phyloP scores from a whole-genome alignment of 23 tunicate species.

The Oikopleura vanhoeffeni region DNA sequence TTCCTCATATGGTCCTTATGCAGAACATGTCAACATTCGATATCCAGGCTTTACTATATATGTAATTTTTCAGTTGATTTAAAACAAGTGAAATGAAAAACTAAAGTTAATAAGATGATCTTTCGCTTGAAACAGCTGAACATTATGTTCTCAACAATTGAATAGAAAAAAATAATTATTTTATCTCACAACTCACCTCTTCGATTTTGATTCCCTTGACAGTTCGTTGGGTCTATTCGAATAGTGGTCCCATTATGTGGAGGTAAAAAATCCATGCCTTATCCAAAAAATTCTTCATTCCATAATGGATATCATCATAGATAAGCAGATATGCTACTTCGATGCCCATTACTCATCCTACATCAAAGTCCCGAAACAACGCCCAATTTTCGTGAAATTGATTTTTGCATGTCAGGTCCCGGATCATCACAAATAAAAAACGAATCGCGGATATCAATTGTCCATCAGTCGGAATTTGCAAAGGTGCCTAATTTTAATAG shows the following conservation, averaged over 20 bases:
- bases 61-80: too few relatives aligned
- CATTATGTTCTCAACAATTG: too few relatives aligned
- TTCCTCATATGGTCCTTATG: too few relatives aligned
- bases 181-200: too few relatives aligned
- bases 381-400: conserved; percentile 84
- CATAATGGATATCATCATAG: conserved; percentile 40
- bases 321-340: conserved; percentile 86
- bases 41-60: too few relatives aligned
- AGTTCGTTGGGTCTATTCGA: conserved; percentile 60
- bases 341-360: conserved; percentile 71
- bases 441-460: conserved; percentile 71
- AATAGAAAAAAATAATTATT: too few relatives aligned
- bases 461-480: conserved; percentile 60
- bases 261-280: conserved; percentile 72
- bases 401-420: conserved; percentile 43
- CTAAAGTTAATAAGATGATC: too few relatives aligned
- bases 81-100: too few relatives aligned
- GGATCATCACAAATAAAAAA: conserved; percentile 63
- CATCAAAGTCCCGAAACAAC: conserved; percentile 85
- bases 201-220: not conserved
- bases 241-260: conserved; percentile 52
- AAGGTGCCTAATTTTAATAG: too few relatives aligned
- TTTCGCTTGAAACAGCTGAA: too few relatives aligned
- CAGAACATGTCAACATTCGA: too few relatives aligned
- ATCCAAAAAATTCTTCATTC: conserved; percentile 77